Evolutionary conservation across 2,888 invertebrate species (phyloP).

Genomic region (Drosophila putrida): DNA sequence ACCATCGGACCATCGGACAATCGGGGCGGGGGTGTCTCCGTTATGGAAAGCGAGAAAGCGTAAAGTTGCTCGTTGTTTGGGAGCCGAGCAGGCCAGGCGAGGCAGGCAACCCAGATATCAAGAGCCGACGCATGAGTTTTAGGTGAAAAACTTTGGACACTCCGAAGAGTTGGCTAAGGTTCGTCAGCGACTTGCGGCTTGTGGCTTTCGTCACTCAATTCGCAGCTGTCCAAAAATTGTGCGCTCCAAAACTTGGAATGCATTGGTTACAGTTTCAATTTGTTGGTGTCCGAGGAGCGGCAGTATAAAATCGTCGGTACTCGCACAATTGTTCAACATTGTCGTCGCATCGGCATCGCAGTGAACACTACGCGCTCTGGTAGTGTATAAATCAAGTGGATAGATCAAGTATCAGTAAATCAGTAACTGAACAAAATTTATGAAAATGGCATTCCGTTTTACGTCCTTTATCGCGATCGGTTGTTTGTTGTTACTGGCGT

Average conservation of each 20-base stretch:
- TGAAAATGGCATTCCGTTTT: constrained; percentile 82
- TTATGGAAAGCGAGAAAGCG: constrained; percentile 79
- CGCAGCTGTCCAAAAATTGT: constrained; percentile 72
- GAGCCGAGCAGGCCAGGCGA: constrained; percentile 4
- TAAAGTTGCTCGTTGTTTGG: constrained; percentile 20
- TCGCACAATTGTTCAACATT: constrained; percentile 85
- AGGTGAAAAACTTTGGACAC: constrained; percentile 75
- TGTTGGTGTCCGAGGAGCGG: constrained; percentile 83
- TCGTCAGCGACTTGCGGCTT: constrained; percentile 37
- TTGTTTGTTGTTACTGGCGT: constrained; percentile 86
- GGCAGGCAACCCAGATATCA: constrained; percentile 71
- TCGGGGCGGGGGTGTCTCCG: constrained; percentile 36
- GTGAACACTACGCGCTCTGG: constrained; percentile 81
- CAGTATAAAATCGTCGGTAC: constrained; percentile 85
- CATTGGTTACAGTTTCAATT: constrained; percentile 42
- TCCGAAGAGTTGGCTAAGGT: constrained; percentile 51
- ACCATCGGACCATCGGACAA: constrained; percentile 25
- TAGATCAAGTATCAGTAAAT: constrained; percentile 15
- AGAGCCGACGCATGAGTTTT: constrained; percentile 56
- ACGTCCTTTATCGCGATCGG: constrained; percentile 87
- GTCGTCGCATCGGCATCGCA: constrained; percentile 83
- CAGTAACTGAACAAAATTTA: constrained; percentile 16
- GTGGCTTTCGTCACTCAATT: constrained; percentile 72
- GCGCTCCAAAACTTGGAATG: constrained; percentile 67
- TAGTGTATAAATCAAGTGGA: constrained; percentile 56